Evolutionary conservation across 2,113 vertebrate genomes (phyloP), one percentile per base, ranked within the genome.

Genomic region (Hydrolagus affinis): DNA sequence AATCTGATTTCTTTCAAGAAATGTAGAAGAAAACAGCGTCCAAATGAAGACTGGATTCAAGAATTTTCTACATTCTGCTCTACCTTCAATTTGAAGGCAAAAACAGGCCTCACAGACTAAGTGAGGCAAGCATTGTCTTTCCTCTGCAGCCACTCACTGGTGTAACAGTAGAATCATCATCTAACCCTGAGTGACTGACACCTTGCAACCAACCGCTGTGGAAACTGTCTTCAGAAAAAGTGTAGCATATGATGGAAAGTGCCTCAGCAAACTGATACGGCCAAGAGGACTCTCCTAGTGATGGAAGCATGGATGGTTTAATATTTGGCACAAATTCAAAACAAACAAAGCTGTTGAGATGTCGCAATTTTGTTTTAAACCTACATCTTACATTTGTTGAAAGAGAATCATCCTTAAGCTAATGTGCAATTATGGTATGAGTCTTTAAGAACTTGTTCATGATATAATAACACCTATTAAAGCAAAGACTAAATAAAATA

Each of bases 151-250:
- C 11, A 11, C 11, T 77, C 56, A 44, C 21, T 8, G 11, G 12
- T 56, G 7, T 76, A 12, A 76, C 11, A 76, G 15, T 80, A 3
- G 23, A 80, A 8, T 3, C 12, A 23, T 28, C 21, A 78, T 80
- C 19, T 64, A 62, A 59, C 7, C 57, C 23, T 25, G 23, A 62
- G 8, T 7, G 56, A 80, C 62, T 62, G 59, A 25, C 76, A 57
- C 57, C 60, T 19, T 21, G 11, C n/a, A 60, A 21, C 12, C 56
- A 78, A 11, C n/a, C n/a, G 0, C 56, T 23, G n/a, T 59, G 75
- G 56, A 77, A 77, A 59, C 76, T 17, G 59, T 66, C 78, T 66
- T 66, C 60, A 83, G 60, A 66, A 66, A 83, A 66, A 66, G 23
- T 8, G 57, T 59, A 12, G 11, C 2, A 30, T 64, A 8, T 62